Base-by-base conservation (phyloP, 2,888 invertebrate genomes). In the Microdon myrmicae region DNA sequence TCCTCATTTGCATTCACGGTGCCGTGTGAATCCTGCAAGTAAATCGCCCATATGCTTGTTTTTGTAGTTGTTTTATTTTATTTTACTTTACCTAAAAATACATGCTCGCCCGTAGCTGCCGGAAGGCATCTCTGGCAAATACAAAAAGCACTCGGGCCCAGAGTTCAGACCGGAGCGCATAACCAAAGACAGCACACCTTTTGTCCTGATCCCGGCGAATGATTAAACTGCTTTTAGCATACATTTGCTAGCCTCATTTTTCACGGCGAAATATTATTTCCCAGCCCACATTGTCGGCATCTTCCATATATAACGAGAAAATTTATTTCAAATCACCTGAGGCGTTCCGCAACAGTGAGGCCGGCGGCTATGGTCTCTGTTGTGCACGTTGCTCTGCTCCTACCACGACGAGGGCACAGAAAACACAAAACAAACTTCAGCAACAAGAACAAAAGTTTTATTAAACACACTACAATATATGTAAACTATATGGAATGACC, bases 191-290 rank as follows among this genome's bases (percentile, higher is more conserved):
- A n/a, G n/a, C n/a, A n/a, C 58, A 58, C 64, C 64, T 64, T 64
- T 64, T 64, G 64, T 51, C 51, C 58, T 60, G 68, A 68, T 68
- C 60, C 48, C 34, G 59, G 43, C 45, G 59, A 59, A 58, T 67
- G 69, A 70, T 70, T 70, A 70, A 68, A 70, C 64, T 58, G 60
- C 68, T 68, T 68, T 70, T 70, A 68, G 68, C 68, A 70, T 70
- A 68, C 68, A 70, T 68, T 69, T 68, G 67, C 67, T 67, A 67
- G 68, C 68, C 68, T 70, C 66, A 67, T 70, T 68, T 70, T 67
- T 68, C 67, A 68, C 67, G 61, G 69, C 67, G 67, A 68, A 68
- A 68, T 68, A 66, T 66, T 66, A 66, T 66, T 66, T 66, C 59
- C 66, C 69, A 64, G 69, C 68, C 69, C 69, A 70, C 69, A 68